A percentile compares a stretch with the other conserved stretches of the same genome.
Conservation (phyloP, 2,888 invertebrate species). For the Cheilosia urbana region DNA sequence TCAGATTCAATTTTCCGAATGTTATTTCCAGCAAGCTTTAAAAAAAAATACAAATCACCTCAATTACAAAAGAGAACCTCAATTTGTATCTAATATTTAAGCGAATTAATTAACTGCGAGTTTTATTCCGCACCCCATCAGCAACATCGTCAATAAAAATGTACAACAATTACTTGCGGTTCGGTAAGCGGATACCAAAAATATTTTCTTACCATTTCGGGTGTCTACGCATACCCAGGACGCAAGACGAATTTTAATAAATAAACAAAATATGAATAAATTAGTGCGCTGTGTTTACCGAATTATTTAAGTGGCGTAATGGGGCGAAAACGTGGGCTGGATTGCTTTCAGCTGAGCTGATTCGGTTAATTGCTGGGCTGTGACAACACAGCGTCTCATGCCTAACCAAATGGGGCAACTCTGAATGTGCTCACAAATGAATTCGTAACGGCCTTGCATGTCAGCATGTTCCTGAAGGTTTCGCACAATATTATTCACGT, state of each 20-base stretch:
- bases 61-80: constrained; percentile 31
- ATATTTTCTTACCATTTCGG: background rate
- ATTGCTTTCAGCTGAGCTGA: constrained; percentile 22
- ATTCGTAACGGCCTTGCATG: constrained; percentile 22
- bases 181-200: constrained; percentile 27
- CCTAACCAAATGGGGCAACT: constrained; percentile 12
- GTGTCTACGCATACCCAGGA: background rate
- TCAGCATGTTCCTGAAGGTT: constrained; percentile 17
- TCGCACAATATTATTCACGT: constrained; percentile 30
- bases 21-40: background rate
- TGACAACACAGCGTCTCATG: constrained; percentile 18
- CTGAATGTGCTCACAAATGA: constrained; percentile 13
- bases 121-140: constrained; percentile 47
- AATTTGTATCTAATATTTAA: constrained; percentile 20
- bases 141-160: constrained; percentile 44
- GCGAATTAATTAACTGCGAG: constrained; percentile 58
- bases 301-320: constrained; percentile 45
- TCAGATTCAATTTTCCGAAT: background rate
- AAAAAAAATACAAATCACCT: constrained; percentile 31
- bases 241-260: constrained; percentile 42
- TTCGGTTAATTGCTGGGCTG: constrained; percentile 31
- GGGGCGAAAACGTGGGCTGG: constrained; percentile 49
- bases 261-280: constrained; percentile 38
- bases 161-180: constrained; percentile 30
- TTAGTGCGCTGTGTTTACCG: constrained; percentile 40